Conservation (phyloP, 2,888 invertebrate genomes). For the Meliscaeva auricollis region DNA sequence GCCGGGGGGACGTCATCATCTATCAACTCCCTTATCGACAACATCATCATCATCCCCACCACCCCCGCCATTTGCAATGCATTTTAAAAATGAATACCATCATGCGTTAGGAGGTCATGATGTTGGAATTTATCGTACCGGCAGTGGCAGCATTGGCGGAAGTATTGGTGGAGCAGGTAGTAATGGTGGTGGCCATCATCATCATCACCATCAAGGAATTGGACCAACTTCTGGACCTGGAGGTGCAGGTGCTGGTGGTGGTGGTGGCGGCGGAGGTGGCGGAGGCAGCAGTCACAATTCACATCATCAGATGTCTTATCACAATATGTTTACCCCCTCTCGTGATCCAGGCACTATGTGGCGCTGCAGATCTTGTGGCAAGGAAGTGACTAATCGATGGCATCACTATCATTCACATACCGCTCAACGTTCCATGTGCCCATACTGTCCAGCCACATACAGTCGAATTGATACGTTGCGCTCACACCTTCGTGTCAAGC, state of each 20-base stretch:
- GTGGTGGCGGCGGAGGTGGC: slow-evolving; percentile 25
- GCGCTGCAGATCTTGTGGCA: slow-evolving; percentile 93
- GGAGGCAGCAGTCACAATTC: slow-evolving; percentile 80
- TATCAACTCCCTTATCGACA: slow-evolving; percentile 82
- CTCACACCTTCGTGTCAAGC: slow-evolving; percentile 92
- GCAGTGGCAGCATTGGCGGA: slow-evolving; percentile 75
- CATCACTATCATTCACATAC: slow-evolving; percentile 94
- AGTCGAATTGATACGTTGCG: slow-evolving; percentile 94
- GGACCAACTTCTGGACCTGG: slow-evolving; percentile 77
- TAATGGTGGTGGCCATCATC: slow-evolving; percentile 77
- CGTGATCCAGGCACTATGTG: slow-evolving; percentile 90
- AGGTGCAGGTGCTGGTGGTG: slow-evolving; percentile 73
- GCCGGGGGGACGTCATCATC: slow-evolving; percentile 82
- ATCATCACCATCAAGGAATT: slow-evolving; percentile 70
- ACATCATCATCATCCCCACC: slow-evolving; percentile 82
- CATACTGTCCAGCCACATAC: slow-evolving; percentile 94
- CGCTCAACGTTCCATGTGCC: slow-evolving; percentile 91
- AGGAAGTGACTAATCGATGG: slow-evolving; percentile 95
- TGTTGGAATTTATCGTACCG: slow-evolving; percentile 77
- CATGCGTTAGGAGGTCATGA: slow-evolving; percentile 78
- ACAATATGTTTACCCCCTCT: slow-evolving; percentile 92
- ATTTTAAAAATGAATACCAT: slow-evolving; percentile 83
- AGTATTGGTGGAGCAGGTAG: slow-evolving; percentile 77
- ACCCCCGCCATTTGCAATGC: slow-evolving; percentile 82
- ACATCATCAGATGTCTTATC: slow-evolving; percentile 88